phyloP scores from a whole-genome alignment of 2,113 vertebrate genomes.

The Athene noctua region DNA sequence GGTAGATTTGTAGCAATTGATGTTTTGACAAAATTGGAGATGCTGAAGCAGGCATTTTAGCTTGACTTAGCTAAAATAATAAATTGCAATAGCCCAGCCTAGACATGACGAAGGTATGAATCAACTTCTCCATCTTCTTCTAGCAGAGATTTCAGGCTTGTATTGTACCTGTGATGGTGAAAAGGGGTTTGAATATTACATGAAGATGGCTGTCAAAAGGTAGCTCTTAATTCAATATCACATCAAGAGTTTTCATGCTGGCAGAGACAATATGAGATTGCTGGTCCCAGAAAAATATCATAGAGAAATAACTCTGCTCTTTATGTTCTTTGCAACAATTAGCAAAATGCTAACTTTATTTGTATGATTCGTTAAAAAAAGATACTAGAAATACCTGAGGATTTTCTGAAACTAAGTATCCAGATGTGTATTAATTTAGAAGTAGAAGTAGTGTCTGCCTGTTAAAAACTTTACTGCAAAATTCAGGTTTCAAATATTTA shows the following conservation, averaged over 20 bases:
- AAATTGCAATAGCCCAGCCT: conserved; percentile 19
- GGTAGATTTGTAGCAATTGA: background rate
- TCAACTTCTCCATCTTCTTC: conserved; percentile 57
- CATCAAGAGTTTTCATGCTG: conserved; percentile 47
- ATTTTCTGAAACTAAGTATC: background rate
- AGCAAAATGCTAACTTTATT: background rate
- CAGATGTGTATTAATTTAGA: background rate
- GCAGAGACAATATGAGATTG: background rate
- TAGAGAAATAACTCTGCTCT: background rate
- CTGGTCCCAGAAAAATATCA: background rate
- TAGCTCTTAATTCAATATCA: conserved; percentile 51
- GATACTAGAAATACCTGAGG: rapidly evolving
- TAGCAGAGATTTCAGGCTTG: conserved; percentile 33
- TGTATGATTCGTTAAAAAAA: background rate
- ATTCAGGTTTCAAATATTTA: background rate
- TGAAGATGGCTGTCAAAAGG: conserved; percentile 49
- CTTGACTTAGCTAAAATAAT: conserved; percentile 19
- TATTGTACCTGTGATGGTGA: conserved; percentile 26
- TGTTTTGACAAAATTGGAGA: conserved; percentile 25
- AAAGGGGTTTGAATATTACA: conserved; percentile 67
- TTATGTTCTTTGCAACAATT: background rate
- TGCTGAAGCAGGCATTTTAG: conserved; percentile 27
- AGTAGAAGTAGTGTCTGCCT: background rate
- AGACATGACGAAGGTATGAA: conserved; percentile 41
- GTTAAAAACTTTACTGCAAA: background rate